Evolutionary conservation across 2,113 vertebrate genomes (phyloP), one percentile per base, ranked within the genome.

Genomic region (Hystrix brachyura): DNA sequence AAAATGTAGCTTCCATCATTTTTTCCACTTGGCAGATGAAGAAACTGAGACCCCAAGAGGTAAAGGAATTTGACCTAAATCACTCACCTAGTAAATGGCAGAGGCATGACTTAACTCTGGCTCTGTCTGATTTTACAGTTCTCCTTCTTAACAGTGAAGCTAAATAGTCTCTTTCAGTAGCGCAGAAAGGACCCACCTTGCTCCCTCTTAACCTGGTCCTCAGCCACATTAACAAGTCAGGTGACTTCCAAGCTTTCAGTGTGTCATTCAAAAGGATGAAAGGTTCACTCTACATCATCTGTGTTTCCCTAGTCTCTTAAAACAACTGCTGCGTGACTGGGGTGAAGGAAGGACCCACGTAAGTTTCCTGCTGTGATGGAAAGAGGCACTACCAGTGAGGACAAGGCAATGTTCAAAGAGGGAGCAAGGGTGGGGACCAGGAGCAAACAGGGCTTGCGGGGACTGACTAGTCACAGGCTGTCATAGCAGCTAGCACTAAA

Each of bases 31-130:
- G 27, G 74, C 67, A 87, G 27, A 60, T 34, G 7, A 90, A 64
- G 32, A 92, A 89, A 92, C 43, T 23, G 72, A 94, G 59, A 51
- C 69, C 43, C n/a, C 69, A 43, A 43, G 69, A 34, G 13, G 38
- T 82, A 74, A 69, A n/a, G 11, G 23, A 91, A 82, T 43, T 88
- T 83, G 43, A 34, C 34, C 67, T 27, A 87, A 94, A 79, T 87
- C 48, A 60, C 27, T 43, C 8, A 80, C 25, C 38, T 27, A 7
- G 0, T 62, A 46, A 74, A 13, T 71, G 18, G 60, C 67, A 95
- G 74, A 87, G 18, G 19, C 60, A 84, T 38, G 1, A 84, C 38
- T 65, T 65, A n/a, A 55, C 62, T 72, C 82, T 91, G 48, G 27
- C 38, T 83, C 43, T 34, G 18, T 57, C 29, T 82, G 57, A 81